A percentile compares a stretch with the other conserved stretches of the same genome.
Conservation (phyloP, 2,113 vertebrate species). For the Lethenteron reissneri region DNA sequence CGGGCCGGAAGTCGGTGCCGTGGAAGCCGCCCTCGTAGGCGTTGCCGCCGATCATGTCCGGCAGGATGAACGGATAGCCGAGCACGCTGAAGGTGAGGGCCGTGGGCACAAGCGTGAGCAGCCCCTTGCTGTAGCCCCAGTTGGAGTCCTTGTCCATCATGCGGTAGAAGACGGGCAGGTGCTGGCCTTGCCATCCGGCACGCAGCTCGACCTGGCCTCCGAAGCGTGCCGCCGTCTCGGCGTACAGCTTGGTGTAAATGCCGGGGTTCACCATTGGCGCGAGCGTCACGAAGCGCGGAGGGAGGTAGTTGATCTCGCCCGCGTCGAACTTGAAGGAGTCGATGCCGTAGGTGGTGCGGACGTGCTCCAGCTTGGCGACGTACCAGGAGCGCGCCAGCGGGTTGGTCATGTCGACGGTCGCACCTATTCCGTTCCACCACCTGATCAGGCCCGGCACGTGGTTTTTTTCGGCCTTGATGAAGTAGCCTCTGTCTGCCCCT, state of each 20-base stretch:
- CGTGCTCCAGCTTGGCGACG: constrained; percentile 24
- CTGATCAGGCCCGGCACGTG: constrained; percentile 40
- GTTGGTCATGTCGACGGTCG: constrained; percentile 71
- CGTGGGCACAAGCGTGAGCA: constrained; percentile 72
- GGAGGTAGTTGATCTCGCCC: constrained; percentile 68
- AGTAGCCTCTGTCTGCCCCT: constrained; percentile 42
- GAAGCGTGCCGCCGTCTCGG: constrained; percentile 66
- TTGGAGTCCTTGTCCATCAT: constrained; percentile 69
- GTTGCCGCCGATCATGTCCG: constrained; percentile 67
- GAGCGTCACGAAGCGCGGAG: constrained; percentile 47
- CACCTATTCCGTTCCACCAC: constrained; percentile 83
- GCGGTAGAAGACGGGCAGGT: constrained; percentile 74
- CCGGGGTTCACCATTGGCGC: constrained; percentile 46
- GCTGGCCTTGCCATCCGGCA: constrained; percentile 69
- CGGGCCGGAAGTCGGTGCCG: constrained; percentile 19
- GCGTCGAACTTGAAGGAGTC: constrained; percentile 81
- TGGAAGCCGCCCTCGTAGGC: constrained; percentile 17
- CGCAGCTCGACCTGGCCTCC: constrained; percentile 58
- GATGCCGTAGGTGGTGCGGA: constrained; percentile 33
- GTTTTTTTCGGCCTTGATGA: constrained; percentile 41
- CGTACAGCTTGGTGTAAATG: constrained; percentile 60
- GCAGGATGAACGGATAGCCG: constrained; percentile 61
- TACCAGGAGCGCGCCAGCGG: constrained; percentile 67
- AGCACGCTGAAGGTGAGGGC: constrained; percentile 80
- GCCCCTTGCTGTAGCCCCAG: constrained; percentile 70